Conservation (phyloP, 1,140 invertebrate genomes). For the Aphelenchoides fujianensis region DNA sequence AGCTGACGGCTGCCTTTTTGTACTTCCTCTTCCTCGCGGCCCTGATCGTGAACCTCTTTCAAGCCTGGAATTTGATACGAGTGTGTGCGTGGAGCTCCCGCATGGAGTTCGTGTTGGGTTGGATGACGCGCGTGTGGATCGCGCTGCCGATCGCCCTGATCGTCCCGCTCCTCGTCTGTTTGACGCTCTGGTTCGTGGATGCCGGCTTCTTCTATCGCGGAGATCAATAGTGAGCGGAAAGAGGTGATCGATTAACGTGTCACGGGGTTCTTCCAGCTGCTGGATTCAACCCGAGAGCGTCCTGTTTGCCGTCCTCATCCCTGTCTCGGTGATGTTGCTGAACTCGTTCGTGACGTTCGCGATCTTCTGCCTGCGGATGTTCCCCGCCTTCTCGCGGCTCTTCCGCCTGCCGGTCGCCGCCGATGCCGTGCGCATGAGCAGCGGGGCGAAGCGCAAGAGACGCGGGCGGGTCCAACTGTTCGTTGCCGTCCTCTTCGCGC, state of each 20-base stretch:
- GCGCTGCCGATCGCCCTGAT: neutral
- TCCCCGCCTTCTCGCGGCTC: neutral
- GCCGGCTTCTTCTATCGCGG: neutral
- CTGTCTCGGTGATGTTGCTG: neutral
- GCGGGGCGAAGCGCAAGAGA: neutral
- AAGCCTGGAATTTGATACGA: constrained; percentile 7
- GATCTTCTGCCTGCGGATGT: constrained; percentile 18
- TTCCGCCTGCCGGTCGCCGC: neutral
- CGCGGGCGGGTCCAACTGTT: neutral
- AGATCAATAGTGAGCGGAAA: neutral
- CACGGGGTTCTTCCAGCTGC: constrained; percentile 2
- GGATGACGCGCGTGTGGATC: neutral
- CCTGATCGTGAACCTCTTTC: neutral
- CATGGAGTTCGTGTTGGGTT: neutral
- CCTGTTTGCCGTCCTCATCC: constrained; percentile 7
- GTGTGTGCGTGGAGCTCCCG: neutral
- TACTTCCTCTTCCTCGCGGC: neutral
- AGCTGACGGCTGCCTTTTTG: neutral
- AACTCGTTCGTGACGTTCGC: constrained; percentile 1
- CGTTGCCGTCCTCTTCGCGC: constrained; percentile 8
- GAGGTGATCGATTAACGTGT: neutral
- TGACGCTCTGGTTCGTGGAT: constrained; percentile 2
- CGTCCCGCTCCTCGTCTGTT: neutral
- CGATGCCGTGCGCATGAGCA: neutral
- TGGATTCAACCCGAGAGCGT: constrained; percentile 6